These are phyloP conservation scores for Pelobates fuscus DNA, from an alignment of 2,113 vertebrate species.

Conservation along the genomic window DNA sequence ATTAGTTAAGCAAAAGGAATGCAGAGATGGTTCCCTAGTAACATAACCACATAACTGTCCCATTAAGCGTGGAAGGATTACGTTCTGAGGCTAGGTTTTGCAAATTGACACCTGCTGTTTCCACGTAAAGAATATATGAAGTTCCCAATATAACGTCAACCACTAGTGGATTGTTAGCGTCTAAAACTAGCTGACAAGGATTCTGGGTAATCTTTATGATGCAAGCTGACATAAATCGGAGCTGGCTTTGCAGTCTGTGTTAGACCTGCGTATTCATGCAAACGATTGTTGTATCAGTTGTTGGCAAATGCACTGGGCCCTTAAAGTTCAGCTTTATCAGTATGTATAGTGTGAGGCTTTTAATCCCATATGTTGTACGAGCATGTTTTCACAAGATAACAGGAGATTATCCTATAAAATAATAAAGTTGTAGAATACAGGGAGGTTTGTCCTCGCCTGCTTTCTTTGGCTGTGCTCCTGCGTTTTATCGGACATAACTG, in stretches of 20 bases:
- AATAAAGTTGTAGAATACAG: constrained; percentile 44
- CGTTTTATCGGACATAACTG: constrained; percentile 23
- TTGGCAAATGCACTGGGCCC: constrained; percentile 15
- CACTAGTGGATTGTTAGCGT: too few relatives aligned
- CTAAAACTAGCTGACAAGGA: background rate
- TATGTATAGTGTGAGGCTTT: constrained; percentile 29
- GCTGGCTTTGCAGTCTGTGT: background rate
- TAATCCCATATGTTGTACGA: constrained; percentile 48
- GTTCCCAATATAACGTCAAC: too few relatives aligned
- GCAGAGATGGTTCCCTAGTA: too few relatives aligned
- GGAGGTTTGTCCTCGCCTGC: constrained; percentile 37
- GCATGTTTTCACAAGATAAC: constrained; percentile 43
- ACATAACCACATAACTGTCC: too few relatives aligned
- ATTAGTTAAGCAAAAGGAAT: too few relatives aligned
- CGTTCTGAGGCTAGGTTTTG: too few relatives aligned
- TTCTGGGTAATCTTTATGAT: background rate
- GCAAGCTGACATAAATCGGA: background rate
- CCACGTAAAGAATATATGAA: too few relatives aligned
- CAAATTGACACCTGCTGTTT: too few relatives aligned
- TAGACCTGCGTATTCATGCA: background rate
- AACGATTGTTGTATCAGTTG: background rate
- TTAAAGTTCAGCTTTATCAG: constrained; percentile 4
- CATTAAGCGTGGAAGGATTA: too few relatives aligned
- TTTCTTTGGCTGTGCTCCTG: constrained; percentile 29
- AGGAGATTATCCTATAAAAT: constrained; percentile 39